A percentile compares a stretch with the other conserved stretches of the same genome.
Evolutionary conservation across 2,888 invertebrate genomes (phyloP).

Genomic region (Opisthograptis luteolata): DNA sequence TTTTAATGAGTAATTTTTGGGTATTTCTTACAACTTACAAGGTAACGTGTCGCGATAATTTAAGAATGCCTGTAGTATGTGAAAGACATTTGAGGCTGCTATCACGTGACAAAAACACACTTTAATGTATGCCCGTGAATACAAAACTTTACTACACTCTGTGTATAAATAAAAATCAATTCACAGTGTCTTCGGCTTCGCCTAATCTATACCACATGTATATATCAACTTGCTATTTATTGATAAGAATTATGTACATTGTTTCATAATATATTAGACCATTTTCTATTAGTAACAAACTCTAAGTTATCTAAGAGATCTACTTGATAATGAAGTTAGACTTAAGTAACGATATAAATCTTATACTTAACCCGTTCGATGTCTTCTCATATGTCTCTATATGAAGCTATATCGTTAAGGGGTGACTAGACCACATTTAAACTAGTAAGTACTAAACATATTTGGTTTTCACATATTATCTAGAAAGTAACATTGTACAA

Average conservation of each 20-base stretch:
- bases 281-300: slow-evolving; percentile 53
- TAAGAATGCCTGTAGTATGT: too few relatives aligned
- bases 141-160: slow-evolving; percentile 14
- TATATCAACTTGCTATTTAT: slow-evolving; percentile 26
- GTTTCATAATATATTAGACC: slow-evolving; percentile 43
- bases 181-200: slow-evolving; percentile 69
- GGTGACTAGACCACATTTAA: slow-evolving; percentile 11
- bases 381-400: too few relatives aligned
- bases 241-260: slow-evolving; percentile 49
- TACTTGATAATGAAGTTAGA: slow-evolving; percentile 38
- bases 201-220: slow-evolving; percentile 45
- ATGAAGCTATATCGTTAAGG: slow-evolving; percentile 9
- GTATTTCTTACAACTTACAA: too few relatives aligned
- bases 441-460: not conserved
- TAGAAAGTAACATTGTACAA: slow-evolving; percentile 7
- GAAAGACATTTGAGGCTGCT: too few relatives aligned
- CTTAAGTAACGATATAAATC: slow-evolving; percentile 28
- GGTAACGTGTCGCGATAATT: too few relatives aligned
- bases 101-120: too few relatives aligned
- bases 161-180: slow-evolving; percentile 49
- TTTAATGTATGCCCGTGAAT: too few relatives aligned
- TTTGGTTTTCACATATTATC: slow-evolving; percentile 2
- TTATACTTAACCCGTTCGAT: slow-evolving; percentile 35
- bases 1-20: too few relatives aligned
- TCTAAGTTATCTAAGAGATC: slow-evolving; percentile 42